phyloP scores from a whole-genome alignment of 1,140 invertebrate species.

The Lethocerus indicus region DNA sequence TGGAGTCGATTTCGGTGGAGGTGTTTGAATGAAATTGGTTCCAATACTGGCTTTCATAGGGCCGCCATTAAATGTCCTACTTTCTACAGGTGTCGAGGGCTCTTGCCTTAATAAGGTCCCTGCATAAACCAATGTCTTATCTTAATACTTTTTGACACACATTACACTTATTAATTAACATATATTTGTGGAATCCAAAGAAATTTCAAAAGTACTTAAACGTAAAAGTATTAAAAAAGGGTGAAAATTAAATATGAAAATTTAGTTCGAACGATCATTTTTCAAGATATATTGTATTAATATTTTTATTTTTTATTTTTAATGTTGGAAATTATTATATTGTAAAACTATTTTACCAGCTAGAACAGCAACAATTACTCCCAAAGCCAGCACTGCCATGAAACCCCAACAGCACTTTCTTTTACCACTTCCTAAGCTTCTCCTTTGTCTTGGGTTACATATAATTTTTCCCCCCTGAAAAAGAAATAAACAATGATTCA shows the following conservation, averaged over 20 bases:
- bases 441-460: conserved; percentile 57
- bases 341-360: conserved; percentile 24
- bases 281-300: no score
- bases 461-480: conserved; percentile 63
- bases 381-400: conserved; percentile 35
- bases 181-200: no score
- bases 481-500: conserved; percentile 17
- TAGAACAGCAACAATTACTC: conserved; percentile 48
- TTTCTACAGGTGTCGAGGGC: conserved; percentile 25
- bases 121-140: conserved; percentile 22
- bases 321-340: no score
- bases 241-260: no score
- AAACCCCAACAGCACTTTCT: conserved; percentile 19
- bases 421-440: conserved; percentile 24
- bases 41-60: conserved; percentile 13
- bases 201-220: no score
- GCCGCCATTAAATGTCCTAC: conserved; percentile 15
- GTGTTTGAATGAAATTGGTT: conserved; percentile 24
- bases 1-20: conserved; percentile 29
- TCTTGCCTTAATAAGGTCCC: conserved; percentile 35
- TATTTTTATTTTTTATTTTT: no score
- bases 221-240: no score
- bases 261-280: no score
- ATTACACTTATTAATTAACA: no score
- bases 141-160: background rate